Conservation (phyloP, 2,888 invertebrate genomes). For the Actias luna region DNA sequence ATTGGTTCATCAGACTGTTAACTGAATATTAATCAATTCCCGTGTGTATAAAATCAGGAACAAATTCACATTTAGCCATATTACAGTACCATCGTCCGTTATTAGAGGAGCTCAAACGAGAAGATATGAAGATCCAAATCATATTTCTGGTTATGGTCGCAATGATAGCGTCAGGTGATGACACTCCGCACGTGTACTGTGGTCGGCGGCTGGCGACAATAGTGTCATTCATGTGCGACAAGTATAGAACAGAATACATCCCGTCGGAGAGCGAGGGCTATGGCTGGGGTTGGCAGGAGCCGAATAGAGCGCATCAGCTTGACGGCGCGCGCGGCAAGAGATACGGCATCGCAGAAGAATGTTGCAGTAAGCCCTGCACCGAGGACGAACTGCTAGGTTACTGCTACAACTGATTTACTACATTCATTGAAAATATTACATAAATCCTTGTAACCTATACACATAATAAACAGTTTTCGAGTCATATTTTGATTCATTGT, state of each 20-base stretch:
- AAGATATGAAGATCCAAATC: background rate
- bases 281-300: background rate
- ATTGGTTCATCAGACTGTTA: background rate
- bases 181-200: background rate
- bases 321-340: conserved; percentile 20
- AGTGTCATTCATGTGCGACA: no score
- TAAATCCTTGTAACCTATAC: no score
- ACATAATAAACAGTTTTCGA: no score
- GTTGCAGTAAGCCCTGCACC: conserved; percentile 28
- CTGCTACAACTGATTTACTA: conserved; percentile 11
- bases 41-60: background rate
- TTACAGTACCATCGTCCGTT: background rate
- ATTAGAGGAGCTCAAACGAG: background rate
- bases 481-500: no score
- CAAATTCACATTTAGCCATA: background rate
- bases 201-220: background rate
- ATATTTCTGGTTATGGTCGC: background rate
- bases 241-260: no score
- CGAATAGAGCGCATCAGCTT: background rate
- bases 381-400: conserved; percentile 24
- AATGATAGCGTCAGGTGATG: background rate
- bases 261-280: conserved; percentile 12
- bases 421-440: no score
- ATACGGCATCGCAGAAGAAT: conserved; percentile 29
- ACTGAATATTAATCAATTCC: conserved; percentile 5